Base-by-base conservation (phyloP, 2,113 vertebrate genomes). In the Pyrgilauda ruficollis region DNA sequence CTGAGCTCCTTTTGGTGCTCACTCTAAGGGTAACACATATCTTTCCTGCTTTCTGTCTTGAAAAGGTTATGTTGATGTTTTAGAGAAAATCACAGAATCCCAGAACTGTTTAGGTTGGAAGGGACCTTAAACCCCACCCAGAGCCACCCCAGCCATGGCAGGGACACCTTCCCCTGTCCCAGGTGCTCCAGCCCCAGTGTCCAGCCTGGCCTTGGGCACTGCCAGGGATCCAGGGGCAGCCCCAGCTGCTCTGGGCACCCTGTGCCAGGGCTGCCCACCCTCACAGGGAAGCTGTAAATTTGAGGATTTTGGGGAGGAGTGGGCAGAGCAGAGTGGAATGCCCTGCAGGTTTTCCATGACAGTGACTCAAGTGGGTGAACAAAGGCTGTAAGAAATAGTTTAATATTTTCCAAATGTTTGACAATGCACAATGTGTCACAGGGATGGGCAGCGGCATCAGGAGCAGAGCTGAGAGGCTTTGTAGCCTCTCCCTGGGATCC, bases 121-220 rank as follows among this genome's bases (percentile, higher is more conserved):
- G 21, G 8, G 22, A 49, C 12, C 21, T 0, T 0, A 69, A 33
- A 55, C 0, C 10, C 13, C 35, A 2, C 1, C 70, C 37, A n/a
- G 23, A 8, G 3, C 63, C 41, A 19, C 3, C 55, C 46, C 41
- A 8, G 79, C 63, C 35, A 11, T 49, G 49, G 24, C 87, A 83
- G 70, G 35, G 79, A 77, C 49, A 13, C 56, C 63, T 84, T 0
- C 56, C 72, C 9, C 63, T 35, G 15, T 4, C 8, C 63, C 55
- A 69, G 55, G 37, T 31, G 55, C n/a, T 76, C 62, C 14, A 44
- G 18, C 52, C 44, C 77, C 33, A 31, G 0, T 66, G 70, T 53
- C 61, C 55, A 69, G 2, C 79, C 63, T 69, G 87, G 30, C 70
- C 72, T 62, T 13, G 79, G 79, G 9, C 87, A 76, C 63, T 63